phyloP scores from a whole-genome alignment of 2,113 vertebrate species.

The Prionailurus bengalensis region DNA sequence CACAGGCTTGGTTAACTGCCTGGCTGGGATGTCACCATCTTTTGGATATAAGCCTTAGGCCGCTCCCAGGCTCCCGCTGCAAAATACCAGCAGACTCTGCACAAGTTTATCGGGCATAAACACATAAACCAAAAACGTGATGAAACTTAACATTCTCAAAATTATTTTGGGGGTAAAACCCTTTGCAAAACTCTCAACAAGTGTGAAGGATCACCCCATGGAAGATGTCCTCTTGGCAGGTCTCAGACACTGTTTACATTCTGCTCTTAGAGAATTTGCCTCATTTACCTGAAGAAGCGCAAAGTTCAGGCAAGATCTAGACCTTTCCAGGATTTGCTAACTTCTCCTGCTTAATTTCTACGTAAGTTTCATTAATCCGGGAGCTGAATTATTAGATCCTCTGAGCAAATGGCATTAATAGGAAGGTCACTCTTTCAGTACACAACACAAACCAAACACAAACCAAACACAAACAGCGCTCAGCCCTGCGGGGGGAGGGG shows the following conservation, averaged over 20 bases:
- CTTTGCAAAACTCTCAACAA: neutral
- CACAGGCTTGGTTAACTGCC: neutral
- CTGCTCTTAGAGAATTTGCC: fast-evolving
- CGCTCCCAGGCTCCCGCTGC: neutral
- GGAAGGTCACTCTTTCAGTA: neutral
- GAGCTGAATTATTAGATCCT: neutral
- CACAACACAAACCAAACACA: neutral
- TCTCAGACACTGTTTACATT: neutral
- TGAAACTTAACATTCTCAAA: neutral
- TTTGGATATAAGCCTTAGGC: neutral
- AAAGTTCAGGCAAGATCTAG: neutral
- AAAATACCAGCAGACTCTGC: neutral
- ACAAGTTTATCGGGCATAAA: neutral
- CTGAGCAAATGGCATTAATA: neutral
- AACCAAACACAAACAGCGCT: slow-evolving; percentile 7
- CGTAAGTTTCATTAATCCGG: neutral
- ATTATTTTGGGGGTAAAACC: neutral
- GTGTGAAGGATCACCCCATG: neutral
- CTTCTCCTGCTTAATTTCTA: neutral
- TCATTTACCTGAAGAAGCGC: neutral
- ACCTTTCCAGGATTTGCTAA: neutral
- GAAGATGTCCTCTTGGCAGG: neutral
- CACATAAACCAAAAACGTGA: neutral
- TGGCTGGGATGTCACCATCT: neutral
- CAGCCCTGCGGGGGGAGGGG: neutral